A percentile compares a stretch with the other conserved stretches of the same genome.
Conservation (phyloP, 2,797 vertebrate species). For the Cossypha polioptera region DNA sequence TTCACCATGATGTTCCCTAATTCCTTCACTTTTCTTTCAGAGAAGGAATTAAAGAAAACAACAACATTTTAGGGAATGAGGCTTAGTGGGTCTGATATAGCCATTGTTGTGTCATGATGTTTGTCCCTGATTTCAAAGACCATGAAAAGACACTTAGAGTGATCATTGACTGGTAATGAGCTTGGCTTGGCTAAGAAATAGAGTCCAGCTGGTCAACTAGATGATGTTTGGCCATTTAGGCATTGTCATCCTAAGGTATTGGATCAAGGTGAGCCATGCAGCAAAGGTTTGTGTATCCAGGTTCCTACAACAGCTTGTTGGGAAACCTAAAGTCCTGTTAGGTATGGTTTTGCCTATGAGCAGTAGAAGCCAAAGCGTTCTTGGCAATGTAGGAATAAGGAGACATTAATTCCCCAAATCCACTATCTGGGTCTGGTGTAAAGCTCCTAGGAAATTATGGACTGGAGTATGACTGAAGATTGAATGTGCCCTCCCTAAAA, state of each 20-base stretch:
- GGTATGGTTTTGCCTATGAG: not conserved
- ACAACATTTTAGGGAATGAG: not conserved
- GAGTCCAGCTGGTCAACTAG: not conserved
- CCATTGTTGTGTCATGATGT: not conserved
- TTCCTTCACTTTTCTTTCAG: not conserved
- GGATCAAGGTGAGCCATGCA: not conserved
- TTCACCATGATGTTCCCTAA: not conserved
- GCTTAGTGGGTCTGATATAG: not conserved
- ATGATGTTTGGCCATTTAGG: not conserved
- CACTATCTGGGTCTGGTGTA: not conserved
- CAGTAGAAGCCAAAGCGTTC: not conserved
- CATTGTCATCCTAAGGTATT: not conserved
- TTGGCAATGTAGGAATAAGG: not conserved
- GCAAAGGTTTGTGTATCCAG: not conserved
- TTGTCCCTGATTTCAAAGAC: not conserved
- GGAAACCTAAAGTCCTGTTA: not conserved
- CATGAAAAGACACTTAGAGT: not conserved
- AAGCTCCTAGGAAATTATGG: not conserved
- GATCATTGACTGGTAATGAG: not conserved
- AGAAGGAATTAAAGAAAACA: not conserved
- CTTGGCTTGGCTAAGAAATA: not conserved
- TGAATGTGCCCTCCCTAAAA: not conserved
- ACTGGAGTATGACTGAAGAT: not conserved
- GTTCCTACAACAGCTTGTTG: not conserved
- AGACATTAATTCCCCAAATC: not conserved